A percentile compares a stretch with the other conserved stretches of the same genome.
These are phyloP conservation scores for Felis chaus DNA, from an alignment of 2,113 vertebrate species.

Conservation along the genomic window DNA sequence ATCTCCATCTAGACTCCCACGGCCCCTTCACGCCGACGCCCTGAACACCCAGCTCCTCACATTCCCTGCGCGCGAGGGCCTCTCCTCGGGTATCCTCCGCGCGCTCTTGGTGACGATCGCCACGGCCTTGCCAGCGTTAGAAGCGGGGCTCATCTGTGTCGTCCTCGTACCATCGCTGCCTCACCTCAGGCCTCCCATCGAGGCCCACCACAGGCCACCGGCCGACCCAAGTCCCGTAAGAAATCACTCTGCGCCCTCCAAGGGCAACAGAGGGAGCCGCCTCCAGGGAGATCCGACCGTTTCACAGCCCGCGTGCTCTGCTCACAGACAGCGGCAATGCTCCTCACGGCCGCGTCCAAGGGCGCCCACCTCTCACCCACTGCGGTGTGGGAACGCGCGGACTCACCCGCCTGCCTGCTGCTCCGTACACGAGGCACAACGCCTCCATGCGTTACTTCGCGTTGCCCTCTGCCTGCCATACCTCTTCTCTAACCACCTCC, in stretches of 20 bases:
- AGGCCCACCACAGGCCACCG: not conserved
- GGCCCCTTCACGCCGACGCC: not conserved
- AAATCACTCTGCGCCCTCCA: not conserved
- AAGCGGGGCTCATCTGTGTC: not conserved
- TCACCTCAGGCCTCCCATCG: not conserved
- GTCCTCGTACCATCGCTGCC: not conserved
- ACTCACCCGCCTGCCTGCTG: not conserved
- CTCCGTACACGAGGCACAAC: too few relatives aligned
- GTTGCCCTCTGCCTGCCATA: not conserved
- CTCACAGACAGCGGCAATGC: fast-evolving
- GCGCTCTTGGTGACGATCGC: not conserved
- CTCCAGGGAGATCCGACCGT: fast-evolving
- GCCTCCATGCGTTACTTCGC: too few relatives aligned
- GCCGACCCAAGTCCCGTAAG: not conserved
- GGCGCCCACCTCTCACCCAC: too few relatives aligned
- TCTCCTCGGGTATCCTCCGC: not conserved
- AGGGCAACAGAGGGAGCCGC: fast-evolving
- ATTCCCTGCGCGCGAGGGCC: fast-evolving
- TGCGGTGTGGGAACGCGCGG: not conserved
- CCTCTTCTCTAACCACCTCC: not conserved
- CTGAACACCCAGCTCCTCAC: not conserved
- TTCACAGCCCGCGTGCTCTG: not conserved
- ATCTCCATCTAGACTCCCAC: not conserved
- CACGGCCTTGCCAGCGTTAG: too few relatives aligned
- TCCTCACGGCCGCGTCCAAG: fast-evolving